A percentile compares a stretch with the other conserved stretches of the same genome.
These are phyloP conservation scores for Temnothorax nylanderi DNA, from an alignment of 1,140 invertebrate species.

Conservation along the genomic window DNA sequence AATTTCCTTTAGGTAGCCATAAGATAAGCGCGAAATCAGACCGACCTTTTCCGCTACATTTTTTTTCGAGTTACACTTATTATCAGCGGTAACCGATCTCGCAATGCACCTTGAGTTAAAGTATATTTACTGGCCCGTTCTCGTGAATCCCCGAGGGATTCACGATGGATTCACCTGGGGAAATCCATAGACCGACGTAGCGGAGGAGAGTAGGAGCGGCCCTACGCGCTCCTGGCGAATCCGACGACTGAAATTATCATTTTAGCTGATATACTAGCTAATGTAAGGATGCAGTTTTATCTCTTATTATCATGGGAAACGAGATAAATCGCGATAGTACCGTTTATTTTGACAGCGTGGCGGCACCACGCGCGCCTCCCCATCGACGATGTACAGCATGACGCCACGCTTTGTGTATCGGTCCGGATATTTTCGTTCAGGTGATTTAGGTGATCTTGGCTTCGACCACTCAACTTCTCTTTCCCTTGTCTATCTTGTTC, in stretches of 20 bases:
- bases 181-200: constrained; percentile 10
- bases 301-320: constrained; percentile 86
- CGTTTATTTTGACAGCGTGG: constrained; percentile 85
- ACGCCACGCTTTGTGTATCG: constrained; percentile 15
- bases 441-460: background rate
- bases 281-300: constrained; percentile 87
- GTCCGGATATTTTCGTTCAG: constrained; percentile 5
- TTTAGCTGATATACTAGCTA: constrained; percentile 86
- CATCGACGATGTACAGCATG: constrained; percentile 65
- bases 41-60: background rate
- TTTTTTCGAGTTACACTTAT: background rate
- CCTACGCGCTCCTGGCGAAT: constrained; percentile 82
- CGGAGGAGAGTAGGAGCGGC: constrained; percentile 68
- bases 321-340: constrained; percentile 86
- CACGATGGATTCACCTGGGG: background rate
- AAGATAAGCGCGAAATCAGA: background rate
- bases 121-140: background rate
- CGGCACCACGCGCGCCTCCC: constrained; percentile 68
- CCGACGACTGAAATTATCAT: constrained; percentile 86
- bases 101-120: background rate
- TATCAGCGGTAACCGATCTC: background rate
- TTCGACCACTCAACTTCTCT: background rate
- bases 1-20: background rate
- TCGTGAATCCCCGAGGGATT: background rate
- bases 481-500: no score